phyloP scores from a whole-genome alignment of 1,140 invertebrate genomes.

The Brachionus plicatilis region DNA sequence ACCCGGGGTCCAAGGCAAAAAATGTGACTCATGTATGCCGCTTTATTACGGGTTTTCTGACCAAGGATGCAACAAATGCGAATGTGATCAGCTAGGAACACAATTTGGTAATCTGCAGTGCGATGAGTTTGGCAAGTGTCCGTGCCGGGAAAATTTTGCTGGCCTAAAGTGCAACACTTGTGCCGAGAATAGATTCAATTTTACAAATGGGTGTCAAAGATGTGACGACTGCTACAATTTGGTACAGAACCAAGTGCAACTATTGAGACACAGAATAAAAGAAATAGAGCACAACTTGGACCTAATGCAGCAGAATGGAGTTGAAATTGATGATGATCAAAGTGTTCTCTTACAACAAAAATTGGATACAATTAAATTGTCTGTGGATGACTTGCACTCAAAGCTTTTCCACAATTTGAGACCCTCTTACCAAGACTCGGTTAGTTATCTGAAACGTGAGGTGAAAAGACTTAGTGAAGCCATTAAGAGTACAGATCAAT shows the following conservation, averaged over 20 bases:
- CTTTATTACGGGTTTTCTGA: slow-evolving; percentile 76
- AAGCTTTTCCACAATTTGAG: slow-evolving; percentile 14
- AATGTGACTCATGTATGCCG: slow-evolving; percentile 71
- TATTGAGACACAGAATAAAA: not conserved
- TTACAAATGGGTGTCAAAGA: slow-evolving; percentile 50
- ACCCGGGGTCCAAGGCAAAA: slow-evolving; percentile 71
- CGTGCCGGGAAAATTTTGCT: slow-evolving; percentile 76
- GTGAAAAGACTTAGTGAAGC: not conserved
- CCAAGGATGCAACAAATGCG: slow-evolving; percentile 74
- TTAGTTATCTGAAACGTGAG: not conserved
- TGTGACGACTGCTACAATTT: slow-evolving; percentile 41
- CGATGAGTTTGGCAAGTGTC: slow-evolving; percentile 71
- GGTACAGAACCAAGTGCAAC: not conserved
- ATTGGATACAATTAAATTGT: not conserved
- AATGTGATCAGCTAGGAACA: slow-evolving; percentile 78
- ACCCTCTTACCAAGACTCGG: not conserved
- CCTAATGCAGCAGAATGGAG: not conserved
- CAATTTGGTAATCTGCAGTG: slow-evolving; percentile 67
- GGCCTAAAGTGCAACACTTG: slow-evolving; percentile 78
- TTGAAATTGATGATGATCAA: not conserved
- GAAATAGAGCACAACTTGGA: not conserved
- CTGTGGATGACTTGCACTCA: not conserved
- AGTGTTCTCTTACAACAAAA: not conserved
- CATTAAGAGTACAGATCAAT: slow-evolving; percentile 7
- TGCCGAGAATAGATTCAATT: slow-evolving; percentile 60